phyloP scores from a whole-genome alignment of 2,888 invertebrate genomes.

The Drosophila eohydei region DNA sequence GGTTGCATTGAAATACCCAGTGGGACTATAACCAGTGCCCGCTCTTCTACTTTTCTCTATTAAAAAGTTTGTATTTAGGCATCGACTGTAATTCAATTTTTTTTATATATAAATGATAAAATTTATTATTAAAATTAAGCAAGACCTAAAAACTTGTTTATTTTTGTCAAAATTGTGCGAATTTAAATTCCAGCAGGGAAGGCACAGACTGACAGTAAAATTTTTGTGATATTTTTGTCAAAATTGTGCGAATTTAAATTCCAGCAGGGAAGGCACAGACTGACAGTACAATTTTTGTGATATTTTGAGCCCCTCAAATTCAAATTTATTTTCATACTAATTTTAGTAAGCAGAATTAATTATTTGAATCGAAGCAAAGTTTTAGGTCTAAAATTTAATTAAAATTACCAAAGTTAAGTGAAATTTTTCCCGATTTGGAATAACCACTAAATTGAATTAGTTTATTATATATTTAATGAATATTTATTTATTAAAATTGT shows the following conservation, averaged over 20 bases:
- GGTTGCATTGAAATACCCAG: constrained; percentile 33
- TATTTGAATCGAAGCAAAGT: background rate
- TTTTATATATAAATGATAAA: background rate
- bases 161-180: no score
- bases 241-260: no score
- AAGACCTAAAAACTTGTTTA: background rate
- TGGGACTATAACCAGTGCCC: background rate
- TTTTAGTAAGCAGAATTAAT: no score
- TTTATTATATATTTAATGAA: constrained; percentile 68
- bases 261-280: no score
- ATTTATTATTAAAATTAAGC: background rate
- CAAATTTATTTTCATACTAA: no score
- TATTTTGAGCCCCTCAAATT: no score
- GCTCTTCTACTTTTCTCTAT: background rate
- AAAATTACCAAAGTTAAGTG: background rate
- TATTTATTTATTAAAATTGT: constrained; percentile 71
- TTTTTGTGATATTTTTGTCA: no score
- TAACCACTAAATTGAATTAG: constrained; percentile 2
- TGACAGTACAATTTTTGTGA: no score
- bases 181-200: no score
- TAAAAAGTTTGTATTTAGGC: background rate
- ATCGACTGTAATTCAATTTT: background rate
- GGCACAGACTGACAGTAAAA: no score
- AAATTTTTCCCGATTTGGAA: background rate
- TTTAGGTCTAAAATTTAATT: background rate